Evolutionary conservation across 2,113 vertebrate genomes (phyloP), one percentile per base, ranked within the genome.

Genomic region (Calyptommatus sinebrachiatus): DNA sequence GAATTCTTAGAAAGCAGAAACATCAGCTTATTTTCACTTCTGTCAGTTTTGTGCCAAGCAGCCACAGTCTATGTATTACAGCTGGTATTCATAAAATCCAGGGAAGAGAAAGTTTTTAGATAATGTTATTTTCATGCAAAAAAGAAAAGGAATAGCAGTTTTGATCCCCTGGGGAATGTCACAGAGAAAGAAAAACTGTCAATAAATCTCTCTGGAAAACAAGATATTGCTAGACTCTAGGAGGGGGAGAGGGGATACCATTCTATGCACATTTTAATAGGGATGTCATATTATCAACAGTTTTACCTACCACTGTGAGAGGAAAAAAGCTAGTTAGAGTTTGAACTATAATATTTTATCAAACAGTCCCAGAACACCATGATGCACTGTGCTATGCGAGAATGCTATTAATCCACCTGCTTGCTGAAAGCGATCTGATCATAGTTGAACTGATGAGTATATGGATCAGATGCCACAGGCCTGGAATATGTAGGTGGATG

Each of bases 91-190:
- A 66, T 29, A 66, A 31, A 66, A 66, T 14, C 0, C 18, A 57
- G 46, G 7, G 35, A 67, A 20, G 35, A 35, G 61, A 5, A 2
- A 24, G 53, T 71, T 71, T 72, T 80, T 73, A 45, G 6, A 84
- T 18, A 1, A 18, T 88, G 48, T 22, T 81, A 16, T 82, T 85
- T 85, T 85, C 60, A 88, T 21, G 14, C 24, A 1, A 83, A 46
- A 5, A 45, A 81, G 35, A 7, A 28, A 75, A 2, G 0, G 24
- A 53, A 14, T 26, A 67, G 6, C 28, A 83, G 48, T 21, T 16
- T 28, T 74, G 60, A 41, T 18, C 78, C 22, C 16, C 8, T 76
- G 0, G 14, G n/a, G 28, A 28, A 65, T 12, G 22, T 76, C 35
- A 84, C 20, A 66, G 45, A 83, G 62, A 26, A 76, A 53, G 69